A percentile compares a stretch with the other conserved stretches of the same genome.
phyloP scores from a whole-genome alignment of 2,113 vertebrate genomes.

The Athene cunicularia region DNA sequence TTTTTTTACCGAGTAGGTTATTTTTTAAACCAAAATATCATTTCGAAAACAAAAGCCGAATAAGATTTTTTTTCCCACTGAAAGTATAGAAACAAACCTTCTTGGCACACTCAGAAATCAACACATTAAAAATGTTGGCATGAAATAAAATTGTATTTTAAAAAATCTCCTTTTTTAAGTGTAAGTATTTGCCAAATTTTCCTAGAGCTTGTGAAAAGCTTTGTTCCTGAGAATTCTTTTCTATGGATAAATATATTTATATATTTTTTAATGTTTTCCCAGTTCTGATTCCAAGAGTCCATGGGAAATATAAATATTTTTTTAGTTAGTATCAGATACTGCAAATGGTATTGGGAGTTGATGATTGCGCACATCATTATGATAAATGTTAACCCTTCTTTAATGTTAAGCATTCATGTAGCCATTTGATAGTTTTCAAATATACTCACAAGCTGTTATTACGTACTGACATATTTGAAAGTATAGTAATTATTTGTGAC shows the following conservation, averaged over 20 bases:
- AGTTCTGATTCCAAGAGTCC: not conserved
- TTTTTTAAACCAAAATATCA: not conserved
- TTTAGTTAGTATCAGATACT: not conserved
- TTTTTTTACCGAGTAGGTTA: not conserved
- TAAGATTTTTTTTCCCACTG: not conserved
- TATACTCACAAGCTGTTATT: not conserved
- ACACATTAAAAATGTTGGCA: not conserved
- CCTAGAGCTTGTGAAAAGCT: not conserved
- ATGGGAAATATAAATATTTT: not conserved
- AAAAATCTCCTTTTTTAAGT: not conserved
- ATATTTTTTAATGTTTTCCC: not conserved
- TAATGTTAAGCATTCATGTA: not conserved
- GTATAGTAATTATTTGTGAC: not conserved
- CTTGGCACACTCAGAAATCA: not conserved
- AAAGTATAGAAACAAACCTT: not conserved
- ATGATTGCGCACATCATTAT: not conserved
- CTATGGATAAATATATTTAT: not conserved
- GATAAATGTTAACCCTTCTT: not conserved
- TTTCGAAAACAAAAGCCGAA: not conserved
- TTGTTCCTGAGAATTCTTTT: not conserved
- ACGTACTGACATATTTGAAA: not conserved
- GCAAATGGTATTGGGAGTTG: not conserved
- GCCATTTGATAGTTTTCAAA: not conserved
- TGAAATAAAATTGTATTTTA: not conserved
- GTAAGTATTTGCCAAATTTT: not conserved